Evolutionary conservation across 1,140 invertebrate species (phyloP).

Genomic region (Hormaphis cornu): DNA sequence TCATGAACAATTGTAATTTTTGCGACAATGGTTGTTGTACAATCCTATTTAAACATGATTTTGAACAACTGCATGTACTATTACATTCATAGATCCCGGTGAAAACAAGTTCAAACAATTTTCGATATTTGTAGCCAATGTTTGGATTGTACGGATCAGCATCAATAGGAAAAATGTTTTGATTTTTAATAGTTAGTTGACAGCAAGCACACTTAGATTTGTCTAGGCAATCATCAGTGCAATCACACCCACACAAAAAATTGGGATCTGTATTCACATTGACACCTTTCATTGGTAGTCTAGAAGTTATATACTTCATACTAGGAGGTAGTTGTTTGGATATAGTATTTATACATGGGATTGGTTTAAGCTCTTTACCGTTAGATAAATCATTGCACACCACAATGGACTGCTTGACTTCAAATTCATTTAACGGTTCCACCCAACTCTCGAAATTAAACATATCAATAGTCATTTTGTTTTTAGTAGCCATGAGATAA

Average conservation of each 20-base stretch:
- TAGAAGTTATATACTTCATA: conserved; percentile 73
- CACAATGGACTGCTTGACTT: not conserved
- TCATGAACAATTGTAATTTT: conserved; percentile 81
- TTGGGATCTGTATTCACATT: conserved; percentile 73
- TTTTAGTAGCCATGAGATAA: conserved; percentile 61
- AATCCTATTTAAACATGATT: conserved; percentile 75
- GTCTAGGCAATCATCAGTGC: conserved; percentile 82
- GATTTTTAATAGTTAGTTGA: conserved; percentile 73
- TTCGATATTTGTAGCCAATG: conserved; percentile 72
- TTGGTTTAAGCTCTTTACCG: conserved; percentile 76
- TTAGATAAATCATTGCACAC: conserved; percentile 54
- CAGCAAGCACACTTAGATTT: conserved; percentile 82
- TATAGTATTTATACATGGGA: conserved; percentile 83
- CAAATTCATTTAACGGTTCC: conserved; percentile 69
- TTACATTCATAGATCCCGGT: conserved; percentile 97
- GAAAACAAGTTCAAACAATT: conserved; percentile 69
- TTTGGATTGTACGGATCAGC: conserved; percentile 43
- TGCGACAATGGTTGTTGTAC: conserved; percentile 74
- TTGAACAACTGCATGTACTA: conserved; percentile 65
- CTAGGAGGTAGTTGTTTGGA: conserved; percentile 71
- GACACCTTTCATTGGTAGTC: conserved; percentile 75
- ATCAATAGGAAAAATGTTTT: conserved; percentile 45
- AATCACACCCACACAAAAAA: conserved; percentile 83
- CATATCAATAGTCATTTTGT: conserved; percentile 72
- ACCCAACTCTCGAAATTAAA: conserved; percentile 78